Evolutionary conservation across 2,113 vertebrate species (phyloP).

Genomic region (Eptesicus fuscus): DNA sequence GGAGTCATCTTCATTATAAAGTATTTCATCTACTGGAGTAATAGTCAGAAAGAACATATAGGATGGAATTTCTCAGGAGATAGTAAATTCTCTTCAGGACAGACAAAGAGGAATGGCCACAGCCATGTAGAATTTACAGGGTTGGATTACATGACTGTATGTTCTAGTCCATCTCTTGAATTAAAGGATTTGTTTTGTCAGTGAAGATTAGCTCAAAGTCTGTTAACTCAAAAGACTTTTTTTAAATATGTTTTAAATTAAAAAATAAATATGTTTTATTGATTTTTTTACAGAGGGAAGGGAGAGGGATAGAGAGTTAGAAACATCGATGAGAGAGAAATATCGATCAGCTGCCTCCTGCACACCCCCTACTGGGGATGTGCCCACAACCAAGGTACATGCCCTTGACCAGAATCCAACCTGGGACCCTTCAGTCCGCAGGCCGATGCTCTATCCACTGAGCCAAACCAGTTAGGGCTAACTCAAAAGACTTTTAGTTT

Average conservation of each 20-base stretch:
- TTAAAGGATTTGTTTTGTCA: neutral
- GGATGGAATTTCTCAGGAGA: neutral
- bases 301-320: no score
- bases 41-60: neutral
- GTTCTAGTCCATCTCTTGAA: neutral
- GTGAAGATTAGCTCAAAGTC: slow-evolving; percentile 1
- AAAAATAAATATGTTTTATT: no score
- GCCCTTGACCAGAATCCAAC: no score
- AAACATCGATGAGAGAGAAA: no score
- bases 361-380: no score
- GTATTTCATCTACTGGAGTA: neutral
- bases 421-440: no score
- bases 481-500: neutral
- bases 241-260: no score
- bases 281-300: no score
- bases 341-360: no score
- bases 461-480: no score
- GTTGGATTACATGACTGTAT: neutral
- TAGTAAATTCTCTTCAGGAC: neutral
- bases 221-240: neutral
- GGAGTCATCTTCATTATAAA: neutral
- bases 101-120: neutral
- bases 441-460: no score
- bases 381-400: no score
- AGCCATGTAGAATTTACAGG: neutral